A percentile compares a stretch with the other conserved stretches of the same genome.
These are phyloP conservation scores for Cisticola juncidis DNA, from an alignment of 2,113 vertebrate genomes.

Conservation along the genomic window DNA sequence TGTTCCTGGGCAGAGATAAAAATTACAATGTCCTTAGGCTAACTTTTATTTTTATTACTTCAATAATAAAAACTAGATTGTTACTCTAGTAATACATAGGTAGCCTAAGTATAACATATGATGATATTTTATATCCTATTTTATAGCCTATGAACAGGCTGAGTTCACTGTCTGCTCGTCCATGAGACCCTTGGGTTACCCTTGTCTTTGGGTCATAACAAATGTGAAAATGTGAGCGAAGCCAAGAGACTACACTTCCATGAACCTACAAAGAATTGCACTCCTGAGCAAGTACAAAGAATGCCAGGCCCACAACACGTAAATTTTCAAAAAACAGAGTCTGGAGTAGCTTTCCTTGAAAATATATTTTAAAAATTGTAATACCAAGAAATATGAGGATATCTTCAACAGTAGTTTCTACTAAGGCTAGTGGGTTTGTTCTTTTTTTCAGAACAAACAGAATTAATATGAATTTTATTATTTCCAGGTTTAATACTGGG, in stretches of 20 bases:
- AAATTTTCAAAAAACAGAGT: not conserved
- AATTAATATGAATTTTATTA: not conserved
- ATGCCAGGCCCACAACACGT: not conserved
- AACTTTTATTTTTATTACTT: not conserved
- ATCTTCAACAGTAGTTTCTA: not conserved
- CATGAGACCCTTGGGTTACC: not conserved
- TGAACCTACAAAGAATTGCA: not conserved
- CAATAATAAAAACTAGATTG: not conserved
- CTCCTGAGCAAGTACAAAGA: not conserved
- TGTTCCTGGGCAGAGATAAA: not conserved
- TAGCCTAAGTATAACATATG: not conserved
- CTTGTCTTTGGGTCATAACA: not conserved
- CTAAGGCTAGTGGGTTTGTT: not conserved
- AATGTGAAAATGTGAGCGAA: not conserved
- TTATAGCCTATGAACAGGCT: not conserved
- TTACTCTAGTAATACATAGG: not conserved
- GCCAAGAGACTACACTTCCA: not conserved
- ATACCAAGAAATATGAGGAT: not conserved
- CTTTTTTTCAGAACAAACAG: not conserved
- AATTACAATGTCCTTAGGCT: not conserved
- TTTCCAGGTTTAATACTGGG: not conserved
- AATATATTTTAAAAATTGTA: not conserved
- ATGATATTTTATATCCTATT: not conserved
- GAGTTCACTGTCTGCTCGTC: not conserved
- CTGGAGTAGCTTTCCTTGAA: not conserved